Evolutionary conservation across 2,888 invertebrate species (phyloP).

Genomic region (Tinea semifulvella): DNA sequence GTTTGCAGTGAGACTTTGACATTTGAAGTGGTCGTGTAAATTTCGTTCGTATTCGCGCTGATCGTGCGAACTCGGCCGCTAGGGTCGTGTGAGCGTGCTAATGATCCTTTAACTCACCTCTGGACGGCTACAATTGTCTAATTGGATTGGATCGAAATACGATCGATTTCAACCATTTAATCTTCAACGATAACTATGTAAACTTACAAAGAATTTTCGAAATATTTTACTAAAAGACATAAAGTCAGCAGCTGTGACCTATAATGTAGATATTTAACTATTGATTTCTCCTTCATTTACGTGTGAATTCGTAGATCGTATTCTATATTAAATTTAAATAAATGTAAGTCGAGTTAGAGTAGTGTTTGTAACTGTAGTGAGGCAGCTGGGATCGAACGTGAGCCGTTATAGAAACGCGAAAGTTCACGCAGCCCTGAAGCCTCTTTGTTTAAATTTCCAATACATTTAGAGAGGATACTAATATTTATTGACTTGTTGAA

Average conservation of each 20-base stretch:
- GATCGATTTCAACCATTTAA: conserved; percentile 14
- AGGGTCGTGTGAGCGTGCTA: conserved; percentile 16
- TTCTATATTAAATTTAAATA: no score
- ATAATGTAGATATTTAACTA: no score
- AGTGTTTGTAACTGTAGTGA: conserved; percentile 1
- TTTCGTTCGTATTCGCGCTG: conserved; percentile 13
- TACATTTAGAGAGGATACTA: conserved; percentile 13
- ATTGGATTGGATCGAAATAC: conserved; percentile 16
- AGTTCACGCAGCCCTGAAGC: conserved; percentile 14
- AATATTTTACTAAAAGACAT: no score
- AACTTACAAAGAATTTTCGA: no score
- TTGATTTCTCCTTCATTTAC: no score
- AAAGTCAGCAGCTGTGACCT: no score
- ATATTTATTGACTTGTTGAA: conserved; percentile 12
- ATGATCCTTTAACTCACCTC: conserved; percentile 15
- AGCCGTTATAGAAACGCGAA: conserved; percentile 14
- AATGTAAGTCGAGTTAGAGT: conserved; percentile 5
- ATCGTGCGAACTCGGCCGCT: conserved; percentile 14
- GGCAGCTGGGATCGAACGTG: conserved; percentile 12
- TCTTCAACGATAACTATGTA: conserved; percentile 5
- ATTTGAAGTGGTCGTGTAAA: conserved; percentile 23
- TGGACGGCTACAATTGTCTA: conserved; percentile 15
- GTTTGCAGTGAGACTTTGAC: conserved; percentile 22
- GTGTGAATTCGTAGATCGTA: no score
- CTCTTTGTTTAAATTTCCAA: conserved; percentile 11